Percentiles rank a stretch among this genome's conserved stretches.
These are phyloP conservation scores for Arctia plantaginis DNA, from an alignment of 2,888 invertebrate species.

Conservation along the genomic window DNA sequence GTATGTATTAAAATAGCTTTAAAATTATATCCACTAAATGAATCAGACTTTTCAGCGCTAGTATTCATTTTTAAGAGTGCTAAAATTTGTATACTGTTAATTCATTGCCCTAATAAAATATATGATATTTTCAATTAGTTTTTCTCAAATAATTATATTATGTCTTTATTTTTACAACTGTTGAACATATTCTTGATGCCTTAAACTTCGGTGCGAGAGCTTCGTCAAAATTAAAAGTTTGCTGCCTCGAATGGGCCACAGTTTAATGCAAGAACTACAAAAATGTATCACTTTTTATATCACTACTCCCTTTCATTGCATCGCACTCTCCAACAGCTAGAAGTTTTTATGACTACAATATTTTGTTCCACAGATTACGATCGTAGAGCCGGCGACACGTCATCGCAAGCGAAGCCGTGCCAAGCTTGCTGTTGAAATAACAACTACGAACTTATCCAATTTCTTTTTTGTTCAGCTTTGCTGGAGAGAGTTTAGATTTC, in stretches of 20 bases:
- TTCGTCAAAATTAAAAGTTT: neutral
- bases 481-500: conserved; percentile 15
- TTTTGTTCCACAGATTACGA: conserved; percentile 13
- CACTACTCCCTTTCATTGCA: neutral
- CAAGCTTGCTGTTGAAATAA: neutral
- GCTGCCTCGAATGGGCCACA: neutral
- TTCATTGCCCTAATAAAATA: neutral
- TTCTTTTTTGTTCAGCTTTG: conserved; percentile 33
- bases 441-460: conserved; percentile 37
- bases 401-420: neutral
- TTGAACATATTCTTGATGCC: neutral
- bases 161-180: neutral
- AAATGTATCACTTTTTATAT: neutral
- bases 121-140: neutral
- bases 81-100: no score
- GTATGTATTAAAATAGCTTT: no score
- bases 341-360: conserved; percentile 1
- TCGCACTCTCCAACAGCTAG: neutral
- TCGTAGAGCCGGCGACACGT: neutral
- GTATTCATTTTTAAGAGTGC: no score
- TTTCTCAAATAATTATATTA: no score
- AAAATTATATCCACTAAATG: no score
- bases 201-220: neutral
- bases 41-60: no score
- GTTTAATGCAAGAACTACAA: neutral